phyloP scores from a whole-genome alignment of 92 coral and sea anemone species.

The Epizoanthus stellaris region DNA sequence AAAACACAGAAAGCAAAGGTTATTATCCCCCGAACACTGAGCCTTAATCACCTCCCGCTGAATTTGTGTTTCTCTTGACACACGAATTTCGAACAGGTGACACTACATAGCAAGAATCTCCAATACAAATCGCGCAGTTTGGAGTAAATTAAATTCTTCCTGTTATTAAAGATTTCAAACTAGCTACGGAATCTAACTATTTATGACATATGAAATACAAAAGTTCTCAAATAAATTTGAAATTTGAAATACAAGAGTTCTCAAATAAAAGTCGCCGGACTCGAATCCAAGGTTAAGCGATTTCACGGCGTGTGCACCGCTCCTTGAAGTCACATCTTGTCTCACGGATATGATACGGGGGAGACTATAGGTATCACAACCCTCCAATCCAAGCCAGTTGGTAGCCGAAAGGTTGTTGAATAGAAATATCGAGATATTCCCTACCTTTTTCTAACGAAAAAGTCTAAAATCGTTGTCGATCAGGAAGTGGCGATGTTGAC shows the following conservation, averaged over 20 bases:
- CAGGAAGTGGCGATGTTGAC: conserved; percentile 22
- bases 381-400: background rate
- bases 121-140: too few relatives aligned
- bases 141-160: too few relatives aligned
- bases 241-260: background rate
- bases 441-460: conserved; percentile 37
- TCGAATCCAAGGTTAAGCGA: conserved; percentile 1
- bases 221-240: background rate
- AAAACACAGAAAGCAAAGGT: background rate
- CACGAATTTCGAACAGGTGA: too few relatives aligned
- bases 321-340: too few relatives aligned
- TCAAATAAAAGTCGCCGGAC: background rate
- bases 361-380: background rate
- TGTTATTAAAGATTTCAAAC: too few relatives aligned
- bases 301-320: too few relatives aligned
- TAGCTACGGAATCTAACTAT: too few relatives aligned
- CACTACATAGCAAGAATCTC: too few relatives aligned
- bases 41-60: too few relatives aligned
- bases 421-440: background rate
- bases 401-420: background rate
- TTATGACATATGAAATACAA: background rate
- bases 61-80: too few relatives aligned
- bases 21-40: background rate
- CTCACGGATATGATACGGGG: too few relatives aligned
- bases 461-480: background rate